Percentiles rank a stretch among this genome's conserved stretches.
Evolutionary conservation across 2,797 vertebrate genomes (phyloP).

Genomic region (Mallotus villosus): DNA sequence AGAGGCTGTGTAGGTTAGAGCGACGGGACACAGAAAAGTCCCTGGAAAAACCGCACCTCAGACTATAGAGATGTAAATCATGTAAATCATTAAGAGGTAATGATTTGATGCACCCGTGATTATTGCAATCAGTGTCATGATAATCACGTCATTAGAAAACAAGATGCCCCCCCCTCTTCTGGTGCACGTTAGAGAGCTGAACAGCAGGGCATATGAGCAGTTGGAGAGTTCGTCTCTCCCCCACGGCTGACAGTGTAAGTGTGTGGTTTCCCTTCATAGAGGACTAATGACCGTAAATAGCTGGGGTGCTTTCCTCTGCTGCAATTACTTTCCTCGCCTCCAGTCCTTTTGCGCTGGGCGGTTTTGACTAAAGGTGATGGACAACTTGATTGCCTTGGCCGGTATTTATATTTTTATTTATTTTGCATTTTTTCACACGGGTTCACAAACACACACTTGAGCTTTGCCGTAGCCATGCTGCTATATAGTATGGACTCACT

Average conservation of each 20-base stretch:
- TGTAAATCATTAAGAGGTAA: slow-evolving; percentile 50
- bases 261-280: slow-evolving; percentile 45
- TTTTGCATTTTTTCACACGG: too few species aligned
- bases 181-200: slow-evolving; percentile 24
- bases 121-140: slow-evolving; percentile 44
- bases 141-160: slow-evolving; percentile 33
- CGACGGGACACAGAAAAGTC: slow-evolving; percentile 40
- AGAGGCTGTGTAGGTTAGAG: not conserved
- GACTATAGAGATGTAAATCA: slow-evolving; percentile 51
- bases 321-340: slow-evolving; percentile 53
- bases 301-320: slow-evolving; percentile 43
- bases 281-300: slow-evolving; percentile 58
- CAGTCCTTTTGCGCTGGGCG: slow-evolving; percentile 32
- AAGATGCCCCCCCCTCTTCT: slow-evolving; percentile 13
- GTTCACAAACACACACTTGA: not conserved
- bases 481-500: not conserved
- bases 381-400: slow-evolving; percentile 37
- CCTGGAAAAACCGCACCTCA: slow-evolving; percentile 32
- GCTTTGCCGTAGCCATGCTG: slow-evolving; percentile 10
- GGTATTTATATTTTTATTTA: not conserved
- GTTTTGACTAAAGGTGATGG: slow-evolving; percentile 34
- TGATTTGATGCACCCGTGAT: slow-evolving; percentile 54
- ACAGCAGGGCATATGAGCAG: slow-evolving; percentile 44
- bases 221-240: slow-evolving; percentile 24
- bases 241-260: slow-evolving; percentile 22